A percentile compares a stretch with the other conserved stretches of the same genome.
These are phyloP conservation scores for Macaria notata DNA, from an alignment of 2,888 invertebrate genomes.

Conservation along the genomic window DNA sequence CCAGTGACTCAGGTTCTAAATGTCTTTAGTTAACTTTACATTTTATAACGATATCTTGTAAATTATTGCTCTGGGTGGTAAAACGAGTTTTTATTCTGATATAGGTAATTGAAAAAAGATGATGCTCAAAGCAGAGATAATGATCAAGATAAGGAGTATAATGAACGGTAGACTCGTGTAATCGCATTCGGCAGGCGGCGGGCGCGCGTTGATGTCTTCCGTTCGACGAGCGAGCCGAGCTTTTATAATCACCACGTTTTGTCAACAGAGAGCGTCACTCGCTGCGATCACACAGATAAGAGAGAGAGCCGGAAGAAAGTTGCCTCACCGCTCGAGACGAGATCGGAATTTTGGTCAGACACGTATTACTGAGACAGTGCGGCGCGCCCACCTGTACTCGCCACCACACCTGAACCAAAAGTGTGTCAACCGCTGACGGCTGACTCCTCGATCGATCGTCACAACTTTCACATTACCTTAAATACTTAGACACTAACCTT, in stretches of 20 bases:
- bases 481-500: constrained; percentile 67
- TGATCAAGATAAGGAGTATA: constrained; percentile 29
- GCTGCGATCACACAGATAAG: constrained; percentile 22
- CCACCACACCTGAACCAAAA: constrained; percentile 77
- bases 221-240: constrained; percentile 46
- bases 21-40: too few species aligned
- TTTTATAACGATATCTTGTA: too few species aligned
- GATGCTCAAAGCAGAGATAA: constrained; percentile 29
- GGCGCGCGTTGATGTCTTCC: constrained; percentile 77
- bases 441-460: constrained; percentile 74
- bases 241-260: constrained; percentile 35
- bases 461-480: constrained; percentile 81
- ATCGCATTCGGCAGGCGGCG: constrained; percentile 29
- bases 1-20: too few species aligned
- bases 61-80: too few species aligned
- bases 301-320: constrained; percentile 64
- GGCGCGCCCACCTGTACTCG: constrained; percentile 76
- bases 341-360: constrained; percentile 76
- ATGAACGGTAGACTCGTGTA: constrained; percentile 29
- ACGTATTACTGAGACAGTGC: constrained; percentile 64
- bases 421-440: constrained; percentile 67
- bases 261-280: constrained; percentile 13
- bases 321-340: constrained; percentile 57
- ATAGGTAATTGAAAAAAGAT: too few species aligned
- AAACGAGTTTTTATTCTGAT: too few species aligned